Conservation (phyloP, 1,140 invertebrate species). For the Nasonia vitripennis region DNA sequence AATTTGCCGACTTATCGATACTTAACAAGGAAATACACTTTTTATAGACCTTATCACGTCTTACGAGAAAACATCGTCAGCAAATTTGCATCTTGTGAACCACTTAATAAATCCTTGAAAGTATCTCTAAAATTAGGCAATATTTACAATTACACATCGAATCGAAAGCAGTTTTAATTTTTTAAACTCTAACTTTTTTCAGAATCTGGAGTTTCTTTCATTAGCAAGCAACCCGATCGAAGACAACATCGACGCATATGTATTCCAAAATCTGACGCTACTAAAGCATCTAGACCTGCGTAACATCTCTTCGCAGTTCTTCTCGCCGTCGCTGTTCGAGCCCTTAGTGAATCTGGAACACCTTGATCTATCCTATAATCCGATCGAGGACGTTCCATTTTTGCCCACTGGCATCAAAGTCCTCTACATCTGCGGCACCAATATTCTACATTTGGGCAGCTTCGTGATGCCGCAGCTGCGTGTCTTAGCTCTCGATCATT, state of each 20-base stretch:
- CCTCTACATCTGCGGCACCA: constrained; percentile 68
- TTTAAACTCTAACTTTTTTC: constrained; percentile 20
- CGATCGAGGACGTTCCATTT: constrained; percentile 63
- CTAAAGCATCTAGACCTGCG: constrained; percentile 64
- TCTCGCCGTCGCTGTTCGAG: constrained; percentile 64
- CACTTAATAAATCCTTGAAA: too few relatives aligned
- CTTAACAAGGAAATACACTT: neutral
- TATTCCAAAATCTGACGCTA: constrained; percentile 63
- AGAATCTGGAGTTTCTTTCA: constrained; percentile 68
- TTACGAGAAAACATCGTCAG: neutral
- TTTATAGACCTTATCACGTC: neutral
- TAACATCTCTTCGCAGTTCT: constrained; percentile 64
- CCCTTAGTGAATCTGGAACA: constrained; percentile 62
- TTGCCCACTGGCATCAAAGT: constrained; percentile 62
- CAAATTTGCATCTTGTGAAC: too few relatives aligned
- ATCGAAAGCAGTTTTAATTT: neutral
- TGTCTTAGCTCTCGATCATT: constrained; percentile 64
- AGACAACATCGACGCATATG: constrained; percentile 67
- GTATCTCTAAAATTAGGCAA: too few relatives aligned
- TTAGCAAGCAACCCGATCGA: constrained; percentile 68
- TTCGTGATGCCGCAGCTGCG: constrained; percentile 63
- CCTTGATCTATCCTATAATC: constrained; percentile 68
- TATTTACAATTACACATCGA: too few relatives aligned
- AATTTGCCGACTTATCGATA: neutral
- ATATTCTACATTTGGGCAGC: constrained; percentile 59